Conservation (phyloP, 2,797 vertebrate genomes). For the Australoheros facetus region DNA sequence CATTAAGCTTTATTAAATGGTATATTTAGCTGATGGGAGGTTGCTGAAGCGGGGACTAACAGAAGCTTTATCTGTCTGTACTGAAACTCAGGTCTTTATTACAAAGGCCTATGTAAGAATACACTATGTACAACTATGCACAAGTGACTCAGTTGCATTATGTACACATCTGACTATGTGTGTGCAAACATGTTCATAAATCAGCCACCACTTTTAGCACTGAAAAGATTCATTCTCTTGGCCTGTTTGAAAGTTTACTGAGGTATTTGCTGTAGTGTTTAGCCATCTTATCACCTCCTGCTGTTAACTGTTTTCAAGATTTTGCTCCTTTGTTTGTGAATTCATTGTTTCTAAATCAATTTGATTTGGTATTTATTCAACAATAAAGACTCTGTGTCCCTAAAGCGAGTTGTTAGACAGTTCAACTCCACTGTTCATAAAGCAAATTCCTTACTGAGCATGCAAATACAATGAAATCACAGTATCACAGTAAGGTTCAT, state of each 20-base stretch:
- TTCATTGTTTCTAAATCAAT: not conserved
- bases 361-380: not conserved
- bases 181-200: slow-evolving; percentile 14
- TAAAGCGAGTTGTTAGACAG: not conserved
- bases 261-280: slow-evolving; percentile 1
- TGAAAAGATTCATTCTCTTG: not conserved
- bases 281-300: not conserved
- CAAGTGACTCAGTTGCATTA: not conserved
- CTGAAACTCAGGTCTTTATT: not conserved
- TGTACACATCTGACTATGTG: not conserved
- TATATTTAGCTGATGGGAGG: not conserved
- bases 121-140: not conserved
- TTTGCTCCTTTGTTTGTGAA: not conserved
- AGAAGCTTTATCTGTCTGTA: not conserved
- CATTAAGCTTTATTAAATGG: not conserved
- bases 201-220: not conserved
- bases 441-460: not conserved
- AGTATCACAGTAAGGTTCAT: not conserved
- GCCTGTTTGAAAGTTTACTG: not conserved
- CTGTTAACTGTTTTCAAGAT: not conserved
- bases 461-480: slow-evolving; percentile 2
- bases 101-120: not conserved
- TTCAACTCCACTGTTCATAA: not conserved
- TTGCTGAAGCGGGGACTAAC: not conserved
- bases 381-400: slow-evolving; percentile 12